Conservation (phyloP, 2,888 invertebrate species). For the Periphyllus acericola region DNA sequence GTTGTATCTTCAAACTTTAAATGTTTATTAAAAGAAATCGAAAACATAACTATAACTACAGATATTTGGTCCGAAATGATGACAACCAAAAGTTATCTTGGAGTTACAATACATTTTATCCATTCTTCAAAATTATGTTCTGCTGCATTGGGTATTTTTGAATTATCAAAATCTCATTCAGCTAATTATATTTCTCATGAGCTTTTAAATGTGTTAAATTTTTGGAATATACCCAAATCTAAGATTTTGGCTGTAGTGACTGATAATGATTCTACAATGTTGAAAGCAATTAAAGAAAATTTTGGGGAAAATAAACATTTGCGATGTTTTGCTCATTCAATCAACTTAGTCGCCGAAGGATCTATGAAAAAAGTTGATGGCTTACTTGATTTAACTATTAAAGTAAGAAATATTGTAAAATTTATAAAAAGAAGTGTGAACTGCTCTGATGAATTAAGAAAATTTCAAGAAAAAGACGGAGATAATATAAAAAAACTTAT, state of each 20-base stretch:
- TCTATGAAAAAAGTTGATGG: slow-evolving; percentile 30
- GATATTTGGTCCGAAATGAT: slow-evolving; percentile 66
- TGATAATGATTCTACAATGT: slow-evolving; percentile 65
- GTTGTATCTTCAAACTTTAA: slow-evolving; percentile 32
- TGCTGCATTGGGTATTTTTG: slow-evolving; percentile 66
- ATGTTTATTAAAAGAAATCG: slow-evolving; percentile 12
- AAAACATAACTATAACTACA: slow-evolving; percentile 63
- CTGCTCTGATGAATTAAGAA: slow-evolving; percentile 13
- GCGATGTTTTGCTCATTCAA: slow-evolving; percentile 65
- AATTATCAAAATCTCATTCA: slow-evolving; percentile 66
- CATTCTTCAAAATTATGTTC: slow-evolving; percentile 61
- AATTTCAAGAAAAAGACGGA: slow-evolving; percentile 12
- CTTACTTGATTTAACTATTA: slow-evolving; percentile 20
- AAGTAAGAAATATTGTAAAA: slow-evolving; percentile 32
- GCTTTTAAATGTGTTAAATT: slow-evolving; percentile 64
- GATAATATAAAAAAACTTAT: slow-evolving; percentile 15
- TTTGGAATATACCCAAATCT: slow-evolving; percentile 65
- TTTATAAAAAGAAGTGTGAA: slow-evolving; percentile 35
- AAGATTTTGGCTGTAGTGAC: slow-evolving; percentile 65
- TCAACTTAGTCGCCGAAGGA: slow-evolving; percentile 66
- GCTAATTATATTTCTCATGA: slow-evolving; percentile 65
- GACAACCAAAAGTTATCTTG: slow-evolving; percentile 65
- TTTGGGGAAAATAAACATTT: too few species aligned
- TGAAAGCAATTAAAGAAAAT: slow-evolving; percentile 64
- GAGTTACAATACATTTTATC: slow-evolving; percentile 65